Evolutionary conservation across 2,888 invertebrate genomes (phyloP), one percentile per base, ranked within the genome.

Genomic region (Ferrisia virgata): DNA sequence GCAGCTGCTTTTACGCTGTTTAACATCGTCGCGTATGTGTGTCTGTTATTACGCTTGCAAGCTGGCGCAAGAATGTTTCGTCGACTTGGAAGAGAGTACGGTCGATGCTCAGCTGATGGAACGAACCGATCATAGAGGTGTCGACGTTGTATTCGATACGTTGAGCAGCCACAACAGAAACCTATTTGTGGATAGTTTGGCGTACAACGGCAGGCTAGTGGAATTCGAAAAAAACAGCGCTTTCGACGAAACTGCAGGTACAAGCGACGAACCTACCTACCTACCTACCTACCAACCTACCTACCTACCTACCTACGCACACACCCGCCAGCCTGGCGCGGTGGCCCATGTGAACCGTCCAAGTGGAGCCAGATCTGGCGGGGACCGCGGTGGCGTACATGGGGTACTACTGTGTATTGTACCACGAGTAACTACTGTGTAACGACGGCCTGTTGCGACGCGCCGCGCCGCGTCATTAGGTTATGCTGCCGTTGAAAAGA

Each of bases 61-160:
- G 89, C 90, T 99, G 86, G 92, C 91, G 76, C 94, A 94, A 85
- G 90, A 90, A 69, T 91, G 95, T 89, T 94, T 99, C 89, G 96
- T 96, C 87, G 96, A 98, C 89, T 96, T 98, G 72, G 93, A 98
- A 87, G 95, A 97, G 89, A 92, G 94, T 18, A 93, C 93, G 85
- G 99, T 99, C 89, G 99, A 99, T 90, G 95, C 95, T 89, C 91
- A 97, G 87, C 91, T 99, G 80, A 90, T 96, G 88, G 91, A 91
- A 25, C 93, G 94, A 88, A 98, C 98, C 0, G 90, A 92, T 86
- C 99, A 99, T 40, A 92, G 92, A 86, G 98, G 98, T 85, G 98
- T 99, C 11, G 96, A 99, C 89, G 90, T 98, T 33, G 95, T 99
- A 43, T 91, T 99, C 85, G 99, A 99, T 90, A 99, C 99, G 3